phyloP scores from a whole-genome alignment of 2,888 invertebrate genomes.

The Trachelus troglodyta region DNA sequence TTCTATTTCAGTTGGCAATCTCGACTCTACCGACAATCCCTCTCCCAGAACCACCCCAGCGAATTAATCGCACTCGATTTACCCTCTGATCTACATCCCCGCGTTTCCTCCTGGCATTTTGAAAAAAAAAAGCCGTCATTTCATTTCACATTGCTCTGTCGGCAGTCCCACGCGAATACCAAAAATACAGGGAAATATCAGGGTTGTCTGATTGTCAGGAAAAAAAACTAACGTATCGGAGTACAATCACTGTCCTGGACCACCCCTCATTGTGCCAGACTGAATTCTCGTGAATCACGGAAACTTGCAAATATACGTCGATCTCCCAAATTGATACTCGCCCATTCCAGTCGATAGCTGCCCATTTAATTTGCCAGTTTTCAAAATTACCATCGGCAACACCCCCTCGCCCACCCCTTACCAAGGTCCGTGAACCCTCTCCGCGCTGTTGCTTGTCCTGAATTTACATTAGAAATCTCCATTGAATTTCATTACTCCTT shows the following conservation, averaged over 20 bases:
- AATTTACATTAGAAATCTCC: neutral
- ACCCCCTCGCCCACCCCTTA: neutral
- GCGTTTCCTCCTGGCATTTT: neutral
- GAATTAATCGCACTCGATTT: neutral
- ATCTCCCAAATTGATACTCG: neutral
- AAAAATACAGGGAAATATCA: neutral
- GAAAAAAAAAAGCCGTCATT: neutral
- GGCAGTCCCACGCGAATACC: neutral
- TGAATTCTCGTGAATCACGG: neutral
- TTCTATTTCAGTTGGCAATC: slow-evolving; percentile 7
- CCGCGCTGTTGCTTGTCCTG: neutral
- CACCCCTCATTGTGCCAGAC: neutral
- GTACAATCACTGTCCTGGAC: neutral
- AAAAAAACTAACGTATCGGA: neutral
- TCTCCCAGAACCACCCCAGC: neutral
- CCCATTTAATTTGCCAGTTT: neutral
- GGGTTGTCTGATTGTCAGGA: neutral
- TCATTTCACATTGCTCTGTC: neutral
- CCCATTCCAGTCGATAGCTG: neutral
- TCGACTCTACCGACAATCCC: neutral
- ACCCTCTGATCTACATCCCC: neutral
- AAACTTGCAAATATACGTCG: neutral
- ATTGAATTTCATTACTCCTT: neutral
- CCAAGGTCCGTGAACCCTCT: neutral
- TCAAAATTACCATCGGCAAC: neutral